Percentiles rank a stretch among this genome's conserved stretches.
Conservation (phyloP, 92 coral and sea anemone genomes). For the Palythoa heliodiscus region DNA sequence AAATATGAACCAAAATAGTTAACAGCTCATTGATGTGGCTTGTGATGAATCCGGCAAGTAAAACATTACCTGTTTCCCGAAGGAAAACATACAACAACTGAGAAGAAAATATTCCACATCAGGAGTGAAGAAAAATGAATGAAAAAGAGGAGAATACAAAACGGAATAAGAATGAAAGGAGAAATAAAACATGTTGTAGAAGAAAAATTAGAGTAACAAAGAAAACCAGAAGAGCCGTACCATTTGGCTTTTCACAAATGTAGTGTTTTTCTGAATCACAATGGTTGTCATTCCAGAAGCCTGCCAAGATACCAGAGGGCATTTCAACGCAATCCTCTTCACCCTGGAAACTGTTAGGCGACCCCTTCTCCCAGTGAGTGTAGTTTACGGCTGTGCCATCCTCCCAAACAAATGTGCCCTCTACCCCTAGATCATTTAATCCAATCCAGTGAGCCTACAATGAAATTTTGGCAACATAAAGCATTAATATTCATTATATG, state of each 20-base stretch:
- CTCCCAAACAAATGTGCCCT: slow-evolving; percentile 82
- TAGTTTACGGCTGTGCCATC: slow-evolving; percentile 64
- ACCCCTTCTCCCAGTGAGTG: slow-evolving; percentile 81
- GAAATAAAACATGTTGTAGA: background rate
- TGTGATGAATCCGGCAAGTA: no score
- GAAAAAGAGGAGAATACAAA: background rate
- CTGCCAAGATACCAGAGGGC: slow-evolving; percentile 57
- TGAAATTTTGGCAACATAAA: background rate
- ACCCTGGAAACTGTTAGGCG: slow-evolving; percentile 78
- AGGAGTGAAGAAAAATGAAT: no score
- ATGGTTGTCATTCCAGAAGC: slow-evolving; percentile 89
- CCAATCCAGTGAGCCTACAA: slow-evolving; percentile 88
- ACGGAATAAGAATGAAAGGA: background rate
- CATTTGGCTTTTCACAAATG: slow-evolving; percentile 88
- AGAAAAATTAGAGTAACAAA: background rate
- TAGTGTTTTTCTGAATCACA: slow-evolving; percentile 67
- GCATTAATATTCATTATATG: background rate
- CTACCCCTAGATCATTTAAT: slow-evolving; percentile 63
- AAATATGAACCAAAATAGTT: no score
- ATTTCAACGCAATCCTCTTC: slow-evolving; percentile 83
- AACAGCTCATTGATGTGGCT: no score
- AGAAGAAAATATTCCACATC: no score
- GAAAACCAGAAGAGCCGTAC: slow-evolving; percentile 38
- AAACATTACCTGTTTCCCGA: no score
- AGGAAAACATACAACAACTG: no score